Base-by-base conservation (phyloP, 2,113 vertebrate genomes). In the Galemys pyrenaicus region DNA sequence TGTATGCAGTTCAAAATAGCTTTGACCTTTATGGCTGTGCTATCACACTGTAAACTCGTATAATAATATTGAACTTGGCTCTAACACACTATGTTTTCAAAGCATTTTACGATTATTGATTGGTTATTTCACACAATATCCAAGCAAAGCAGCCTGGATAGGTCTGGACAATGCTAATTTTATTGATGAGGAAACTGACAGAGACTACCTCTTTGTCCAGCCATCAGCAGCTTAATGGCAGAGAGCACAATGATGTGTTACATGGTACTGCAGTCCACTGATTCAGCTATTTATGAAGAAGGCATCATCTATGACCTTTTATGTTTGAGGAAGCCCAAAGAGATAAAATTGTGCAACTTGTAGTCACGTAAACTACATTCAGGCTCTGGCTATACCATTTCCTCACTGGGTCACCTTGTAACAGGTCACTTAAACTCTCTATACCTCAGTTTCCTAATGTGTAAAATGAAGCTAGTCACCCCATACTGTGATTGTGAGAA, bases 91-190 rank as follows among this genome's bases (percentile, higher is more conserved):
- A 78, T 89, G 73, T 94, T 96, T 96, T 89, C 89, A 92, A 95
- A 92, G 77, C 89, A 94, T 87, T 95, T 96, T 92, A 89, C 1
- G 4, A 90, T 94, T 87, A 90, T 94, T 96, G 93, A 96, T 94
- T 95, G 81, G 89, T 77, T 95, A 85, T 93, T 78, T 95, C 87
- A 92, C 80, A 95, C 71, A 95, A 44, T 94, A 67, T 56, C 64
- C 44, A 96, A 95, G 83, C 20, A 86, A 93, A 91, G 22, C 32
- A 56, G 60, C 80, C 64, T 75, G 58, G 51, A 35, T 75, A 70
- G 44, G 1, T 80, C 83, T 94, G 74, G 64, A 92, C 80, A 96
- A 91, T 78, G 90, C n/a, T 84, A 95, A 95, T 93, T 92, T 67
- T 60, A 92, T 74, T 70, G 84, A 88, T 60, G n/a, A 88, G 62